Evolutionary conservation across 2,797 vertebrate species (phyloP), one percentile per base, ranked within the genome.

Genomic region (Dipus sagitta): DNA sequence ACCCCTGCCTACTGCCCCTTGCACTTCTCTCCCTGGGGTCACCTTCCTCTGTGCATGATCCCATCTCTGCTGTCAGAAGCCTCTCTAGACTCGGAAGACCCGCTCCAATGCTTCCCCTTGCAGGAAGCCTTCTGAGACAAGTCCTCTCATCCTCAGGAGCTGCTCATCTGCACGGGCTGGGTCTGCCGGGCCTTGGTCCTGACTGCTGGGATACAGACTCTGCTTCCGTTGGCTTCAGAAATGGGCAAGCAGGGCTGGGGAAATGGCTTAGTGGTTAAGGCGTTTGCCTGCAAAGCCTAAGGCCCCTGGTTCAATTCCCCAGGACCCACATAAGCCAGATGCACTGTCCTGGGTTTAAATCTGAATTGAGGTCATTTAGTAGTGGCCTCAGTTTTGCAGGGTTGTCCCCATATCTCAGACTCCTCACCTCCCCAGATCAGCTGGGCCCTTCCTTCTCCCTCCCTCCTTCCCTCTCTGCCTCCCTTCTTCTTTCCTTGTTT

Each of bases 91-190:
- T 85, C 70, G 60, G 86, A 60, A 85, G 70, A 2, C 26, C 72
- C 76, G 38, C n/a, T 91, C 47, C 64, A 83, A 88, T 64, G 47
- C 70, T 24, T 92, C 82, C 83, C 15, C 52, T 65, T 82, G 58
- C 60, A 78, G 78, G 71, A 96, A 87, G 81, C 0, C n/a, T 74
- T 91, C 86, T 34, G 21, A 14, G 38, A 58, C 17, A 21, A 10
- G 54, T 26, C 52, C 52, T 75, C 64, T 52, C 9, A 30, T 23
- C 23, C 13, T 21, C 52, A 79, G 89, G 62, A 79, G 38, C 54
- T 47, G 68, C 67, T 13, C 14, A 21, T 30, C 58, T 86, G 70
- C 81, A 65, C 54, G 23, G 28, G 80, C 17, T 68, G 15, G 11
- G 20, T 2, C 2, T 20, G 34, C 21, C 11, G 11, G 11, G 23